Conservation (phyloP, 2,113 vertebrate genomes). For the Python bivittatus region DNA sequence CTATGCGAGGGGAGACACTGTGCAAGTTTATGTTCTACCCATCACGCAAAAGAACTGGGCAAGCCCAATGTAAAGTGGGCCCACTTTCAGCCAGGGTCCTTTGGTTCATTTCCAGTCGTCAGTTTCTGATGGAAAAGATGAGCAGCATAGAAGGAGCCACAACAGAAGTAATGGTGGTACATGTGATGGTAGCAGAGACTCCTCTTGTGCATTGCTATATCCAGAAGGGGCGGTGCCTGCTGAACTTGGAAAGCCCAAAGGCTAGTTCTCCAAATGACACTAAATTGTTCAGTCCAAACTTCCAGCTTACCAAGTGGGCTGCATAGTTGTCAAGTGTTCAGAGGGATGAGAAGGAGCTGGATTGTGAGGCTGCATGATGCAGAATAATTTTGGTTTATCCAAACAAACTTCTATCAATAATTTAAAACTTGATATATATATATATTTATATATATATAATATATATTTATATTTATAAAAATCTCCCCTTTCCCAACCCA, state of each 20-base stretch:
- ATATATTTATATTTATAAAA: constrained; percentile 71
- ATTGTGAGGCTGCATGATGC: constrained; percentile 52
- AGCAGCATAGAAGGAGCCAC: constrained; percentile 55
- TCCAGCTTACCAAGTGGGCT: constrained; percentile 65
- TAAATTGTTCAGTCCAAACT: constrained; percentile 46
- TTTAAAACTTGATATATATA: constrained; percentile 85
- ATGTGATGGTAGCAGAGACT: constrained; percentile 8
- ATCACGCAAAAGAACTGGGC: constrained; percentile 53
- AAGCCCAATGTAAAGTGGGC: constrained; percentile 36
- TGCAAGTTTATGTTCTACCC: constrained; percentile 23
- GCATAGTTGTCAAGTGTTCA: constrained; percentile 61
- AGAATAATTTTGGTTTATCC: constrained; percentile 80
- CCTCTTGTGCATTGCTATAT: constrained; percentile 1
- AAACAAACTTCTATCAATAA: constrained; percentile 79
- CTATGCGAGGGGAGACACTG: constrained; percentile 56
- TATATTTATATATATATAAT: constrained; percentile 73
- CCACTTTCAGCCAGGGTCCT: constrained; percentile 70
- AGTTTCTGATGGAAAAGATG: constrained; percentile 60
- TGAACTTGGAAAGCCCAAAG: constrained; percentile 21
- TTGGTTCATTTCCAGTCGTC: constrained; percentile 79
- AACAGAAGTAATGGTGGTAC: constrained; percentile 35
- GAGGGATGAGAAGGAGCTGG: constrained; percentile 43
- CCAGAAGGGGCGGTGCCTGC: constrained; percentile 38
- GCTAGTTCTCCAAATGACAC: constrained; percentile 12
- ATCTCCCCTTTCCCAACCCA: constrained; percentile 67